Percentiles rank a stretch among this genome's conserved stretches.
Conservation (phyloP, 2,888 invertebrate species). For the Drosophila diplacantha region DNA sequence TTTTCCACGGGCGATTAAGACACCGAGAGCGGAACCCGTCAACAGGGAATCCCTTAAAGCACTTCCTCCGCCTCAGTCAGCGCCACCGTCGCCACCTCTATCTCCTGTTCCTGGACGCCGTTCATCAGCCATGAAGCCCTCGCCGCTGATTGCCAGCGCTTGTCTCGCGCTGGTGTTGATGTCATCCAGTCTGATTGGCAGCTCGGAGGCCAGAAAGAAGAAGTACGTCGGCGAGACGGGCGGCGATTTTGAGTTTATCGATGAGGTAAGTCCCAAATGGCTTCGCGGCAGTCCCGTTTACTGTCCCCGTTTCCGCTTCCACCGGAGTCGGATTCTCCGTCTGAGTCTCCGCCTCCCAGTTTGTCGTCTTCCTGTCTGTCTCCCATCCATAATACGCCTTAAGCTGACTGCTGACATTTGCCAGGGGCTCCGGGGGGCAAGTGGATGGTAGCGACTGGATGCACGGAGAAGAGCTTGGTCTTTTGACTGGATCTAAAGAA, state of each 20-base stretch:
- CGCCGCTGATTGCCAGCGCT: constrained; percentile 74
- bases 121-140: constrained; percentile 71
- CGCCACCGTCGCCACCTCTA: constrained; percentile 26
- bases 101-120: constrained; percentile 29
- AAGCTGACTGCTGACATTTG: constrained; percentile 54
- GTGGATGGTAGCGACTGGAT: constrained; percentile 3
- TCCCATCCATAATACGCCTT: constrained; percentile 52
- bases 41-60: constrained; percentile 49
- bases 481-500: not conserved
- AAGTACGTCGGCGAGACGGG: constrained; percentile 86
- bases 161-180: constrained; percentile 76
- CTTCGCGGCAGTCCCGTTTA: constrained; percentile 29
- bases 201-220: constrained; percentile 80
- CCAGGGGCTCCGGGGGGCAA: constrained; percentile 19
- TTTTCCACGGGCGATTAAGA: constrained; percentile 34
- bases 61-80: constrained; percentile 29
- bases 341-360: constrained; percentile 26
- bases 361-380: constrained; percentile 36
- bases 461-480: constrained; percentile 1
- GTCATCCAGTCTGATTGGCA: constrained; percentile 72
- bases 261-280: constrained; percentile 81
- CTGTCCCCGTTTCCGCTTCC: constrained; percentile 28
- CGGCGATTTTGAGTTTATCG: constrained; percentile 86
- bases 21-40: constrained; percentile 49
- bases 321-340: constrained; percentile 38